Evolutionary conservation across 2,888 invertebrate species (phyloP).

Genomic region (Agrilus mali): DNA sequence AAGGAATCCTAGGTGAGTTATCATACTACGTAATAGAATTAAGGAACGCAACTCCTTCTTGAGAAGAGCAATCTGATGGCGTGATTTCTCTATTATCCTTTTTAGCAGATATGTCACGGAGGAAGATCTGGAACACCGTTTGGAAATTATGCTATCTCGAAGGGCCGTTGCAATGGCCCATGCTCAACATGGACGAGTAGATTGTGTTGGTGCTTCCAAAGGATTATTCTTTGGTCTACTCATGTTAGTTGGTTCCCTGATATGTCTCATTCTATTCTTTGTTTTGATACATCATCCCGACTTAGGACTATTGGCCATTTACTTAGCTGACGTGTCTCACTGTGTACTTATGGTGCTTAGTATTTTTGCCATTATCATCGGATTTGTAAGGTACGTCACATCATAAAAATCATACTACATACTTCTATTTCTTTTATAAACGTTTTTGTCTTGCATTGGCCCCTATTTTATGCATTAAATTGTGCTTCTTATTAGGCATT

Average conservation of each 20-base stretch:
- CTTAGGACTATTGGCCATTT: conserved; percentile 74
- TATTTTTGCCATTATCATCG: conserved; percentile 79
- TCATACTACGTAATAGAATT: conserved; percentile 1
- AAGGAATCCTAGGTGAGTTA: conserved; percentile 60
- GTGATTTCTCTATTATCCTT: background rate
- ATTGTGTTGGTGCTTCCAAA: conserved; percentile 90
- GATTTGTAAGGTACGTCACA: conserved; percentile 66
- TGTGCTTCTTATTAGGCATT: conserved; percentile 3
- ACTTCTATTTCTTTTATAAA: no score
- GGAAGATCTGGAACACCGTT: conserved; percentile 76
- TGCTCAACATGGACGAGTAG: conserved; percentile 70
- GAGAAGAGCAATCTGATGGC: no score
- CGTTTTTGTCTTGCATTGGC: no score
- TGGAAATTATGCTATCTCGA: conserved; percentile 78
- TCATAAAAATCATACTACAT: conserved; percentile 2
- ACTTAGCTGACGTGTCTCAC: conserved; percentile 84
- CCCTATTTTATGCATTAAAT: no score
- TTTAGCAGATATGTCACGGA: conserved; percentile 48
- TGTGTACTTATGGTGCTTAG: conserved; percentile 79
- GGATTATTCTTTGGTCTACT: conserved; percentile 86
- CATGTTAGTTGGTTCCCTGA: conserved; percentile 77
- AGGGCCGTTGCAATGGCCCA: conserved; percentile 78
- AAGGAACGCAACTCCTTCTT: no score
- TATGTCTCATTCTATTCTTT: conserved; percentile 91
- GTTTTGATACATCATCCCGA: conserved; percentile 80